Evolutionary conservation across 2,888 invertebrate genomes (phyloP), one percentile per base, ranked within the genome.

Genomic region (Xanthostigma xanthostigma): DNA sequence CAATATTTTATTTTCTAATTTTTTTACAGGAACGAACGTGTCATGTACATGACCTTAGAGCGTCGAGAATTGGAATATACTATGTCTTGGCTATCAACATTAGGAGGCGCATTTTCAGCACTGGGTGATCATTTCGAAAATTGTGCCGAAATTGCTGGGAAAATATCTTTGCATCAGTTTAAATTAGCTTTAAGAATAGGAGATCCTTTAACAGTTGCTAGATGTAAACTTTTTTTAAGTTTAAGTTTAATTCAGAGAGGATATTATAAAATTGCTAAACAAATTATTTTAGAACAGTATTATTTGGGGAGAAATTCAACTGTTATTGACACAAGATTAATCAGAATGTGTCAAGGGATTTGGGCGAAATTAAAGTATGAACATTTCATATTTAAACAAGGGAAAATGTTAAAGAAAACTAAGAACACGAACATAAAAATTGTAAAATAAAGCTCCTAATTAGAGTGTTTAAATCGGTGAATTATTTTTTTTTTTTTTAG

Each of bases 81-180:
- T 34, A 79, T 95, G 74, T 92, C 93, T 13, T 94, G 94, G 92
- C 68, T 97, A 27, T 96, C 95, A 14, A 96, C 97, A 1, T 73
- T 97, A 12, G 97, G 96, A 3, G 96, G 96, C 43, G 96, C 93
- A 2, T 96, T 89, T 66, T 96, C 96, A 2, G 89, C 95, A 1
- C 72, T 97, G 47, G 97, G 96, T 2, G 95, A 96, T 62, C 81
- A 87, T 60, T 85, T 84, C 65, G 69, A 73, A 46, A 69, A 78
- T 59, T 90, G 84, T 71, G 94, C 95, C 11, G 75, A 84, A 59
- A 82, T 82, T 59, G 96, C 96, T 35, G 92, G 90, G 0, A 79
- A 80, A 62, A 93, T 94, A 64, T 93, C 95, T 10, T 46, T 81
- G 13, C 75, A 83, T 52, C 96, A 97, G 63, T 75, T 94, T 53